Conservation (phyloP, 1,140 invertebrate species). For the Atta colombica region DNA sequence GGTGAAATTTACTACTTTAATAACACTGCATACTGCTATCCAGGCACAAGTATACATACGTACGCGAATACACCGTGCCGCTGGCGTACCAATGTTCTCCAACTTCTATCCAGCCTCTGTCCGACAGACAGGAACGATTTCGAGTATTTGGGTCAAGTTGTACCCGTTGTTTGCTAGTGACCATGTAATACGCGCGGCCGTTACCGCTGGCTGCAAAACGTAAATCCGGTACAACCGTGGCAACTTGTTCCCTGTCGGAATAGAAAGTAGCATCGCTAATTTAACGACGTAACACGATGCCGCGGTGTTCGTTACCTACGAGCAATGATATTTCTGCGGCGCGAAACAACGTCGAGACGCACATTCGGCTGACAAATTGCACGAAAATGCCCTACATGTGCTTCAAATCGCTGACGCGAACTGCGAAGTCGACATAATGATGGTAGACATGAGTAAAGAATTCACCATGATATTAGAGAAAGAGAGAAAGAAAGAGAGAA, state of each 20-base stretch:
- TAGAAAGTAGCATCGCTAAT: conserved; percentile 66
- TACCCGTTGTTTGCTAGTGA: conserved; percentile 63
- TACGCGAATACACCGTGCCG: conserved; percentile 21
- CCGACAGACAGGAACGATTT: conserved; percentile 72
- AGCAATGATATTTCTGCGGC: conserved; percentile 53
- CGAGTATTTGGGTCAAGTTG: conserved; percentile 76
- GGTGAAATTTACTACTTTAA: conserved; percentile 82
- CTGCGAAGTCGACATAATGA: background rate
- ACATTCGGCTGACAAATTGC: conserved; percentile 13
- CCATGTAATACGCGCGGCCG: conserved; percentile 21
- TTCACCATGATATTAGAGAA: background rate
- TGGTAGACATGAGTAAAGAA: background rate
- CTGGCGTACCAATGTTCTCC: conserved; percentile 46
- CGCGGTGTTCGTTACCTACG: conserved; percentile 8
- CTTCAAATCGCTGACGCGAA: conserved; percentile 8
- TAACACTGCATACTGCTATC: conserved; percentile 69
- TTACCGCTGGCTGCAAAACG: conserved; percentile 50
- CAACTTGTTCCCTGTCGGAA: conserved; percentile 66
- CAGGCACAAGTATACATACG: conserved; percentile 27
- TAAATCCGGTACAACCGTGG: conserved; percentile 64
- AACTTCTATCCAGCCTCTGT: conserved; percentile 67
- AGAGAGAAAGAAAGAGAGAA: no score
- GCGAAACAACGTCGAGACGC: conserved; percentile 21
- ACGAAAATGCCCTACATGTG: background rate
- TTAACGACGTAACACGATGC: conserved; percentile 63